These are phyloP conservation scores for Aphodius granarius DNA, from an alignment of 2,888 invertebrate species.

Conservation along the genomic window DNA sequence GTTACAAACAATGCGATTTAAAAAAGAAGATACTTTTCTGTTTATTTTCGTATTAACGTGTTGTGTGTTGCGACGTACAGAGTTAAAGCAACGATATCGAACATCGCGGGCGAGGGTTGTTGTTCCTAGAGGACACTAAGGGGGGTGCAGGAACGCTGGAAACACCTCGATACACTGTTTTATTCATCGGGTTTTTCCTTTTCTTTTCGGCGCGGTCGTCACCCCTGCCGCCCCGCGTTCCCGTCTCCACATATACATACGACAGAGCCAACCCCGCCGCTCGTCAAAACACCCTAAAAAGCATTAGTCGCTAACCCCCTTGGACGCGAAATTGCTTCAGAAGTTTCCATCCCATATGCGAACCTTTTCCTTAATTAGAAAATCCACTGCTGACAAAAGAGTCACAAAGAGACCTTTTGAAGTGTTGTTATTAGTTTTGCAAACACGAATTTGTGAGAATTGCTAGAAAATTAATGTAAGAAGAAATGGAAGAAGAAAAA, in stretches of 20 bases:
- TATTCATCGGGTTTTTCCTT: slow-evolving; percentile 35
- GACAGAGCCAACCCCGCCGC: background rate
- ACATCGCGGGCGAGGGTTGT: slow-evolving; percentile 37
- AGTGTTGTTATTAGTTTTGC: background rate
- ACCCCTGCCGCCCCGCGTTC: background rate
- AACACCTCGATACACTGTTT: slow-evolving; percentile 37
- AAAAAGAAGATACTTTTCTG: slow-evolving; percentile 19
- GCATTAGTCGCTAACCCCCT: background rate
- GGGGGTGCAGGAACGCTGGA: slow-evolving; percentile 20
- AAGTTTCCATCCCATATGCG: slow-evolving; percentile 1
- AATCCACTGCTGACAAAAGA: background rate
- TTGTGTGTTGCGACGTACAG: slow-evolving; percentile 39
- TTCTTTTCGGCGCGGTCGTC: slow-evolving; percentile 13
- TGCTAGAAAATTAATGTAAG: too few relatives aligned
- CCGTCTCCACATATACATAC: background rate
- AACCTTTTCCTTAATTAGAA: slow-evolving; percentile 1
- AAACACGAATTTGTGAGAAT: too few relatives aligned
- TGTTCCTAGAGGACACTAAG: slow-evolving; percentile 24
- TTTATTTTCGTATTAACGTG: slow-evolving; percentile 40
- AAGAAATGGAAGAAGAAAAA: too few relatives aligned
- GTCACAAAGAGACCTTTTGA: background rate
- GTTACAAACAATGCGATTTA: too few relatives aligned
- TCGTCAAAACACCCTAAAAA: background rate
- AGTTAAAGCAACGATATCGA: slow-evolving; percentile 33
- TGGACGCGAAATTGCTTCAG: background rate